phyloP scores from a whole-genome alignment of 2,797 vertebrate species.

The Melopsittacus undulatus region DNA sequence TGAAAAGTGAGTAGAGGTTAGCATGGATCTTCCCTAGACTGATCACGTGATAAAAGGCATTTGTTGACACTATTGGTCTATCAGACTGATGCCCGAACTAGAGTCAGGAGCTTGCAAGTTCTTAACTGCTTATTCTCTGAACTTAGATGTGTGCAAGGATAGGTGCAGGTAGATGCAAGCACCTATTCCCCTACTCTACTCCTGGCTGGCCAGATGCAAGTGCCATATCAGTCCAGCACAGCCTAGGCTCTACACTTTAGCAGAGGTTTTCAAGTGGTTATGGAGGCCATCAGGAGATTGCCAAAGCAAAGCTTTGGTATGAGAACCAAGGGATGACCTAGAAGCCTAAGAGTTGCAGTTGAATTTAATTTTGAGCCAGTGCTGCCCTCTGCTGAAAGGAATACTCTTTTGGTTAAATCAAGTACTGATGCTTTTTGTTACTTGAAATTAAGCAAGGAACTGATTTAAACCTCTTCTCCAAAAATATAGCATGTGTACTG shows the following conservation, averaged over 20 bases:
- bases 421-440: neutral
- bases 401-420: neutral
- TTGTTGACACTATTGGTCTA: neutral
- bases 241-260: neutral
- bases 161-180: neutral
- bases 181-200: fast-evolving
- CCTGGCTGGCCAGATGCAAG: neutral
- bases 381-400: neutral
- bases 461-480: neutral
- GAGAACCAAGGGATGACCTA: neutral
- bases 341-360: neutral
- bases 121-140: neutral
- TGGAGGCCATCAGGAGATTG: neutral
- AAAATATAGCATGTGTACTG: neutral
- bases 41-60: neutral
- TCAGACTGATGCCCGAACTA: neutral
- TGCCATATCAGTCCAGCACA: neutral
- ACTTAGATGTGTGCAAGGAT: fast-evolving
- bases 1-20: neutral
- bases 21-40: neutral
- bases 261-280: neutral
- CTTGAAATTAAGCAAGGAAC: neutral
- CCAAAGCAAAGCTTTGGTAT: neutral
- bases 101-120: neutral
- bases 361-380: neutral